A percentile compares a stretch with the other conserved stretches of the same genome.
Conservation (phyloP, 2,797 vertebrate genomes). For the Spheniscus humboldti region DNA sequence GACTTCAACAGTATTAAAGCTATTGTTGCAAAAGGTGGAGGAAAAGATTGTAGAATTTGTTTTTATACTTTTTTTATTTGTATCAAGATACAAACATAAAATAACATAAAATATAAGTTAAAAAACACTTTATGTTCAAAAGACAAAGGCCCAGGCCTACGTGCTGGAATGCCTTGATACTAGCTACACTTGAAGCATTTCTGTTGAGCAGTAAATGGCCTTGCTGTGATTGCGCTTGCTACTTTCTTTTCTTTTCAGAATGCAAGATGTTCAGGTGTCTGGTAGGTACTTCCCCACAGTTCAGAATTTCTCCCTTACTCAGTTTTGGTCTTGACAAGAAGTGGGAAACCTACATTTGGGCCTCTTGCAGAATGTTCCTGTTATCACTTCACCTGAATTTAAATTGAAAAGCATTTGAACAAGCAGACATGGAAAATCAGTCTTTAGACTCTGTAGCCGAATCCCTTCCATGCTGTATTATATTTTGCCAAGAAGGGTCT, state of each 20-base stretch:
- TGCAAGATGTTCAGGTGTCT: background rate
- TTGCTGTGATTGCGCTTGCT: background rate
- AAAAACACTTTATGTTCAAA: background rate
- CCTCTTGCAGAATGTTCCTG: background rate
- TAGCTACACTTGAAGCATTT: background rate
- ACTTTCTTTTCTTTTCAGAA: background rate
- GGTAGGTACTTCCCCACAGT: background rate
- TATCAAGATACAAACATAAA: background rate
- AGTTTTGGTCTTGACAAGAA: background rate
- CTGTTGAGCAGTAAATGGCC: background rate
- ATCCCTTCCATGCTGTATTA: background rate
- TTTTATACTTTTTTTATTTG: background rate
- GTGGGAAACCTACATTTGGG: background rate
- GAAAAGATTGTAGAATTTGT: background rate
- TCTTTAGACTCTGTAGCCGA: background rate
- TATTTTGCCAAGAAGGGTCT: background rate
- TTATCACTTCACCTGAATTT: background rate
- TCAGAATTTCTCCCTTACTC: background rate
- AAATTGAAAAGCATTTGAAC: background rate
- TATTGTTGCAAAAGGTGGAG: background rate
- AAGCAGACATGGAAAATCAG: background rate
- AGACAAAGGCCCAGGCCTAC: background rate
- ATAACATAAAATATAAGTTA: background rate
- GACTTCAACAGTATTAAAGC: background rate
- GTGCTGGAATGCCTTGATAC: background rate